phyloP scores from a whole-genome alignment of 2,888 invertebrate genomes.

The Zele albiditarsus region DNA sequence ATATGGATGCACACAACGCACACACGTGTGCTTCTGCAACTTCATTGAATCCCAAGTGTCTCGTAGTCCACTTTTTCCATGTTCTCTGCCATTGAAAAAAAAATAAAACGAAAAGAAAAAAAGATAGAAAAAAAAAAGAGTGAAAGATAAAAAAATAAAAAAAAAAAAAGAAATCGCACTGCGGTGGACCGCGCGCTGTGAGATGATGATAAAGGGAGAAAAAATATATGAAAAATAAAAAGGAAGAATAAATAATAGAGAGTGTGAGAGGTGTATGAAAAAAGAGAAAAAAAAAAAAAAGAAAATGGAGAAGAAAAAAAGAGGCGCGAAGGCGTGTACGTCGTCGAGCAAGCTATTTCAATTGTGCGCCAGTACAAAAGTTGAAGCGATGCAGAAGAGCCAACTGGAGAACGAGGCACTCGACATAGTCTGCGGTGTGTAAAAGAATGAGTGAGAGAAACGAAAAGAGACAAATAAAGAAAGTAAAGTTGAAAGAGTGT shows the following conservation, averaged over 20 bases:
- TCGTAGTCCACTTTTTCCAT: background rate
- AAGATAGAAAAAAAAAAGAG: too few relatives aligned
- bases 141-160: background rate
- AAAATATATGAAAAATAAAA: slow-evolving; percentile 15
- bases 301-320: background rate
- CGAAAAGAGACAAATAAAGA: slow-evolving; percentile 56
- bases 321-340: slow-evolving; percentile 22
- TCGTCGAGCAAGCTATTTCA: slow-evolving; percentile 36
- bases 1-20: background rate
- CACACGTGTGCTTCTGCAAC: background rate
- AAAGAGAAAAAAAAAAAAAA: background rate
- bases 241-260: slow-evolving; percentile 26
- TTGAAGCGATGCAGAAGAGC: slow-evolving; percentile 38
- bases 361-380: slow-evolving; percentile 35
- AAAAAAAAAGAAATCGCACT: background rate
- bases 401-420: slow-evolving; percentile 49
- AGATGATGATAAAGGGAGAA: background rate
- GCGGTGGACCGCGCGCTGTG: slow-evolving; percentile 15
- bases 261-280: slow-evolving; percentile 5
- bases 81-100: too few relatives aligned
- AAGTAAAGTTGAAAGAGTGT: slow-evolving; percentile 15
- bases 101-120: too few relatives aligned
- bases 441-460: slow-evolving; percentile 69
- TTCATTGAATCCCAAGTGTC: slow-evolving; percentile 13
- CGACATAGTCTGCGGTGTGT: slow-evolving; percentile 59